Base-by-base conservation (phyloP, 2,113 vertebrate species). In the Emberiza fucata region DNA sequence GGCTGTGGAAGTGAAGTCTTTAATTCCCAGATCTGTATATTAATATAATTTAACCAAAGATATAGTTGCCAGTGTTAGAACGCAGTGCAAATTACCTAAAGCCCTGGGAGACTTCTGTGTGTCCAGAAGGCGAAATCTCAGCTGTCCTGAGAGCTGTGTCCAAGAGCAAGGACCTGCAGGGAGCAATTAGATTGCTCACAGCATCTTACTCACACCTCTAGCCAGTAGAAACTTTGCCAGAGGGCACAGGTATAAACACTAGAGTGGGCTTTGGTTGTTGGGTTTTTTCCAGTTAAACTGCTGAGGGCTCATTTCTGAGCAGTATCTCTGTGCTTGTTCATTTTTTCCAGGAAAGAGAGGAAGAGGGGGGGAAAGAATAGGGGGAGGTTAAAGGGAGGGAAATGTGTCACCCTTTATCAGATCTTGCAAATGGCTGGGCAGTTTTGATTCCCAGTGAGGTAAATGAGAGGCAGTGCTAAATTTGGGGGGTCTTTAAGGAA, bases 101-200 rank as follows among this genome's bases (percentile, higher is more conserved):
- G 84, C 96, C 97, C 92, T 73, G 73, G 95, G 95, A 97, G 92
- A 84, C 91, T 95, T 95, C 93, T 66, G 64, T 91, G 95, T 97
- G 94, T 97, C 97, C 94, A 93, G 93, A 96, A 97, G 97, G 97
- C 61, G 94, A 94, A 89, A 94, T 97, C 97, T 97, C 96, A 94
- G 97, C 96, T 94, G 92, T 96, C 96, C 95, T 92, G 96, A 97
- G 97, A 97, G 94, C 94, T 61, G 47, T 95, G 95, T 95, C 97
- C 94, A 10, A 94, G 94, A 92, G 88, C 96, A 95, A 80, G 95
- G 97, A 97, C 98, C 97, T 97, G 95, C 96, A 94, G 97, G 97
- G 97, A 97, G 96, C 98, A 97, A 81, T 98, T 97, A 97, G 94
- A 97, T 94, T 96, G 95, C 95, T 97, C 97, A 95, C 96, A 97